phyloP scores from a whole-genome alignment of 2,888 invertebrate species.

The Serrognathus titanus region DNA sequence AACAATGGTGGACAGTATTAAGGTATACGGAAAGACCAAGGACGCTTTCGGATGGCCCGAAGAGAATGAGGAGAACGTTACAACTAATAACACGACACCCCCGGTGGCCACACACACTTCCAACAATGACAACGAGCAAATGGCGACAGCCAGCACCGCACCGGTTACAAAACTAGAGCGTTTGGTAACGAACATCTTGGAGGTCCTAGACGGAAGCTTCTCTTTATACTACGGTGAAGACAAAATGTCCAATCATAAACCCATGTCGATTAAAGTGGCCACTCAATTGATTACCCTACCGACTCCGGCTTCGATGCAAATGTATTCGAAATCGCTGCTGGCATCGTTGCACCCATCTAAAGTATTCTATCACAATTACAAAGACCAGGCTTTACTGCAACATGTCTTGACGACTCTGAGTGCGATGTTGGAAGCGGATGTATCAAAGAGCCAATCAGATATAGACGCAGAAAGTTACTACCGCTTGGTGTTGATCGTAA shows the following conservation, averaged over 20 bases:
- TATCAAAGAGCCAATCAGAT: constrained; percentile 59
- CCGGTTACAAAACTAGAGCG: constrained; percentile 61
- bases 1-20: constrained; percentile 90
- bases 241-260: constrained; percentile 49
- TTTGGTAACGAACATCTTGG: constrained; percentile 64
- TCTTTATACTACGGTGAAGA: constrained; percentile 55
- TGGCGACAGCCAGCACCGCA: constrained; percentile 33
- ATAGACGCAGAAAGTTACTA: constrained; percentile 91
- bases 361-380: constrained; percentile 78
- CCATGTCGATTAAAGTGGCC: constrained; percentile 62
- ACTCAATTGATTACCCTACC: constrained; percentile 66
- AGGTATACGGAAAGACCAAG: constrained; percentile 91
- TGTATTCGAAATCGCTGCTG: constrained; percentile 77
- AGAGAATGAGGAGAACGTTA: constrained; percentile 74
- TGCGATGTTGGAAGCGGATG: constrained; percentile 56
- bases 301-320: constrained; percentile 68
- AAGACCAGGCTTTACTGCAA: constrained; percentile 83
- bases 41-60: constrained; percentile 97
- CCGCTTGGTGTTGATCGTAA: constrained; percentile 75
- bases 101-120: constrained; percentile 33
- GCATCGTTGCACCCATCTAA: constrained; percentile 74
- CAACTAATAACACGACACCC: constrained; percentile 34
- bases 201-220: constrained; percentile 72
- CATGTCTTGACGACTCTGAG: constrained; percentile 70
- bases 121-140: constrained; percentile 44